Evolutionary conservation across 2,888 invertebrate genomes (phyloP), one percentile per base, ranked within the genome.

Genomic region (Tachina fera): DNA sequence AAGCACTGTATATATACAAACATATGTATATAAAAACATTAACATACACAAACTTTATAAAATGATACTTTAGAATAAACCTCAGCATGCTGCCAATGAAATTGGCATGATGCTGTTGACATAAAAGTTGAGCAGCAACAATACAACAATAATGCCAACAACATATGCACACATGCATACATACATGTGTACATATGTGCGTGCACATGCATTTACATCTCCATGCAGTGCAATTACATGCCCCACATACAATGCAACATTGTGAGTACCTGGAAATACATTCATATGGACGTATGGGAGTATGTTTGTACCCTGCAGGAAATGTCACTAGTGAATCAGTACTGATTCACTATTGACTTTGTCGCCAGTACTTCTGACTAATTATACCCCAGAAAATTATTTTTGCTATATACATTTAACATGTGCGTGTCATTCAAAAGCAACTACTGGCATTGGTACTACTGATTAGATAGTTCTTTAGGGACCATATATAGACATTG

Each of bases 81-180:
- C 63, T 61, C 68, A 68, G 74, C 70, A 79, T 70, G 79, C 61
- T 74, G 51, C 75, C 84, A 65, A 65, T 74, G 79, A 79, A 79
- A 75, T 70, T 79, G 70, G 70, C 79, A 58, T 79, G 51, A 61
- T 81, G 68, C 39, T 79, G 79, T 56, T 78, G 75, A 65, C 68
- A 79, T 65, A 75, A 79, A 79, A 58, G 43, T 43, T 31, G 39
- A 19, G 68, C 19, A 68, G 53, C 16, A 63, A 39, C 49, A 68
- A 22, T 19, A 19, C 22, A 72, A 49, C 31, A 41, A 56, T 39
- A 41, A 56, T 39, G 63, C 65, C 43, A 58, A 13, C 47, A 56
- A 65, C 39, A 45, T n/a, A n/a, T 3, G 31, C 31, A 31, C 4
- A 4, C n/a, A n/a, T n/a, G n/a, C n/a, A n/a, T n/a, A n/a, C n/a